Evolutionary conservation across 1,140 invertebrate species (phyloP).

Genomic region (Lasaia peninsularis): DNA sequence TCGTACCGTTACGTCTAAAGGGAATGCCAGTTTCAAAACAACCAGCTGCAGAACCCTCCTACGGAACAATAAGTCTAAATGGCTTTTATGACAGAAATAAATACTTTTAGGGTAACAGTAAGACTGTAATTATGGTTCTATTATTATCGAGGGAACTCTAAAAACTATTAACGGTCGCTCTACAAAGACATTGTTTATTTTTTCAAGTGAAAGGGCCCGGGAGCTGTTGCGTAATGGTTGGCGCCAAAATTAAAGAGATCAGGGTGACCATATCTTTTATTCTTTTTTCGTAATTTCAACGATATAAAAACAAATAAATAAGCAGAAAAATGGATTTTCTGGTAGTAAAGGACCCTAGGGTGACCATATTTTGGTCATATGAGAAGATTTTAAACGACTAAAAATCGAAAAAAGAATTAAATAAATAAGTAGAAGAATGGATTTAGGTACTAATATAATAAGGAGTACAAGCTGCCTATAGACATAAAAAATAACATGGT

Average conservation of each 20-base stretch:
- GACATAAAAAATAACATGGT: no score
- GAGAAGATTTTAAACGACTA: no score
- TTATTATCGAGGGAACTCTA: neutral
- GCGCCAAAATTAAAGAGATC: constrained; percentile 33
- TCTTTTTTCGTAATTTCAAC: no score
- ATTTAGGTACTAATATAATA: no score
- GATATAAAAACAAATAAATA: no score
- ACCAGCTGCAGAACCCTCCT: neutral
- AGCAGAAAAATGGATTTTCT: no score
- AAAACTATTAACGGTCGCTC: constrained; percentile 21
- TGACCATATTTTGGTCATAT: no score
- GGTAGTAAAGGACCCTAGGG: no score
- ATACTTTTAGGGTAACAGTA: neutral
- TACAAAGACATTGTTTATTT: constrained; percentile 22
- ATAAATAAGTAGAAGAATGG: no score
- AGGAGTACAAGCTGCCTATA: no score
- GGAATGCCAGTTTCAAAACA: neutral
- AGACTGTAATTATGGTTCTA: neutral
- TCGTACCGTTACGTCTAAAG: no score
- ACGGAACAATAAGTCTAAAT: neutral
- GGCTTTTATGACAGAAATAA: neutral
- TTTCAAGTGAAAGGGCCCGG: constrained; percentile 29
- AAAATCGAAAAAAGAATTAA: no score
- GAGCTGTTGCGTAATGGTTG: constrained; percentile 26
- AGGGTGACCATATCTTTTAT: neutral